Percentiles rank a stretch among this genome's conserved stretches.
Evolutionary conservation across 64 coral and sea anemone genomes (phyloP).

Genomic region (Stichodactyla helianthus): DNA sequence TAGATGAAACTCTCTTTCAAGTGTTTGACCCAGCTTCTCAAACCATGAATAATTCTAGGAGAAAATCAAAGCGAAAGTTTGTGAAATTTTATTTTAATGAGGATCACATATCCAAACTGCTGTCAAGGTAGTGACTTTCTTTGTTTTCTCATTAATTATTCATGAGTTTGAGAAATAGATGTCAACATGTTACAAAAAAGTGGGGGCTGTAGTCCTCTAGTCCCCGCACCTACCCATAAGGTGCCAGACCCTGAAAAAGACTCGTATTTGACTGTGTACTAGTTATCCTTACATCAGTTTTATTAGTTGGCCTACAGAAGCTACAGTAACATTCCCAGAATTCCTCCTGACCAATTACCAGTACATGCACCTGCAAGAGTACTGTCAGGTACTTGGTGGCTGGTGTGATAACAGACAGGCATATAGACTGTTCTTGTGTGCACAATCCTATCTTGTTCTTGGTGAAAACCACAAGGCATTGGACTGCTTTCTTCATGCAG

Average conservation of each 20-base stretch:
- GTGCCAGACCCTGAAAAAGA: background rate
- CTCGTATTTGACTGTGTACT: background rate
- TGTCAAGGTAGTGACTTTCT: too few species aligned
- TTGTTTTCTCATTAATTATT: too few species aligned
- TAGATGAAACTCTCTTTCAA: too few species aligned
- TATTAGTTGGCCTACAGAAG: slow-evolving; percentile 67
- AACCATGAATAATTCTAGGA: too few species aligned
- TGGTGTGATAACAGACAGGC: slow-evolving; percentile 64
- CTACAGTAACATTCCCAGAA: slow-evolving; percentile 55
- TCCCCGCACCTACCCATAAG: too few species aligned
- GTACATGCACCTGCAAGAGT: slow-evolving; percentile 77
- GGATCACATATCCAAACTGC: too few species aligned
- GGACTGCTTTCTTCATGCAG: slow-evolving; percentile 71
- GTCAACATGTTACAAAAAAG: too few species aligned
- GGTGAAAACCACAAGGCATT: slow-evolving; percentile 85
- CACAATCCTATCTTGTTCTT: slow-evolving; percentile 75
- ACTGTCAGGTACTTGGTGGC: slow-evolving; percentile 58
- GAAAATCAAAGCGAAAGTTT: too few species aligned
- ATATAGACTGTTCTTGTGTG: slow-evolving; percentile 58
- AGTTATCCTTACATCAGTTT: slow-evolving; percentile 19
- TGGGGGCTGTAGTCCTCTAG: too few species aligned
- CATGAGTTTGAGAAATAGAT: too few species aligned
- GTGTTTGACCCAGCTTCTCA: too few species aligned
- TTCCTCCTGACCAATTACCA: slow-evolving; percentile 80
- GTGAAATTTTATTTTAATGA: too few species aligned